Evolutionary conservation across 1,140 invertebrate species (phyloP).

Genomic region (Cydia pomonella): DNA sequence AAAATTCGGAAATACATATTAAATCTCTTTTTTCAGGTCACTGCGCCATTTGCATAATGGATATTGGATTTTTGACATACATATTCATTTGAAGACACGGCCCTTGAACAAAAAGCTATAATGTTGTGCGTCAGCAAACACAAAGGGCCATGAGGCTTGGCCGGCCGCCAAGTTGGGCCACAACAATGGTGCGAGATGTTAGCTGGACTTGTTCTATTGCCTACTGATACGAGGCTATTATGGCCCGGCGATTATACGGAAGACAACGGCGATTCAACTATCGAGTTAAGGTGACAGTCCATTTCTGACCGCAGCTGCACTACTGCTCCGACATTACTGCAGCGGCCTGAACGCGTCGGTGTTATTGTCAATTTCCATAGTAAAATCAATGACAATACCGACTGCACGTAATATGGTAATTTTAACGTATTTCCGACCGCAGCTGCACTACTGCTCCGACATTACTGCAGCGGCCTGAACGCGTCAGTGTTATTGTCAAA

Average conservation of each 20-base stretch:
- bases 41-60: constrained; percentile 2
- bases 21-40: neutral
- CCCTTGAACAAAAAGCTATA: constrained; percentile 19
- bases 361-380: no score
- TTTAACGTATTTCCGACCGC: no score
- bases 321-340: no score
- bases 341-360: no score
- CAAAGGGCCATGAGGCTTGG: constrained; percentile 15
- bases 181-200: constrained; percentile 1
- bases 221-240: neutral
- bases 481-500: no score
- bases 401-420: no score
- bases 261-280: neutral
- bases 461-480: no score
- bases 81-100: neutral
- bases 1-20: neutral
- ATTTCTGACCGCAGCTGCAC: no score
- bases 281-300: neutral
- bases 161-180: neutral
- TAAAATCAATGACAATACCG: no score
- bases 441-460: no score
- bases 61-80: neutral
- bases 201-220: constrained; percentile 7
- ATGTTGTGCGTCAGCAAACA: neutral
- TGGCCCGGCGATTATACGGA: neutral